Base-by-base conservation (phyloP, 2,888 invertebrate genomes). In the Agrypnus murinus region DNA sequence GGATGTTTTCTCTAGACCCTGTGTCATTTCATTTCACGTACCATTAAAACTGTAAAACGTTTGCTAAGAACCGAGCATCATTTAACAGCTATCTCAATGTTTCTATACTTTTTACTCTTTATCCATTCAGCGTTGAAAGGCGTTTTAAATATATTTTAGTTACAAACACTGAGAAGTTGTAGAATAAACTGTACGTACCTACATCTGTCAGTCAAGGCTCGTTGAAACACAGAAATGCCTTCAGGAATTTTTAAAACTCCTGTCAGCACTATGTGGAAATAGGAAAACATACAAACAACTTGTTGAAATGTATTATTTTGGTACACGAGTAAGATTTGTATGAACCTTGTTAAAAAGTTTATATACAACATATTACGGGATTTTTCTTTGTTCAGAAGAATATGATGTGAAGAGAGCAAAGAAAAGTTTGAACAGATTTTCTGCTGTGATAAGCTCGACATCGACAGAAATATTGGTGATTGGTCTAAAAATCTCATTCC, bases 171-270 rank as follows among this genome's bases (percentile, higher is more conserved):
- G 5, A 25, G n/a, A n/a, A n/a, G 50, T 50, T 25, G 19, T n/a
- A 53, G 9, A 53, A 10, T 50, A 50, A 50, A 50, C 32, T 32
- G 53, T 36, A 17, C 5, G 3, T 25, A n/a, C n/a, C n/a, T n/a
- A n/a, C n/a, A 5, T 36, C 55, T 55, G 55, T 55, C 55, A 55
- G 55, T 34, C 36, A 55, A 14, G 17, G 15, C 32, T 36, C 36
- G 36, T 34, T 19, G 15, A 17, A 38, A 15, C 36, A n/a, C 55
- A 15, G 55, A 55, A 31, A 38, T 36, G 34, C 55, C 10, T 55
- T 55, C 4, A 15, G 9, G 12, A 55, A 53, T 9, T 53, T 34
- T 53, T 53, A 32, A 40, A 12, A 40, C 40, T 40, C 2, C 36
- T n/a, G 55, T 55, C 55, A 55, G 7, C 40, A 40, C 3, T 10